phyloP scores from a whole-genome alignment of 2,888 invertebrate species.

The Eupeodes latifasciatus region DNA sequence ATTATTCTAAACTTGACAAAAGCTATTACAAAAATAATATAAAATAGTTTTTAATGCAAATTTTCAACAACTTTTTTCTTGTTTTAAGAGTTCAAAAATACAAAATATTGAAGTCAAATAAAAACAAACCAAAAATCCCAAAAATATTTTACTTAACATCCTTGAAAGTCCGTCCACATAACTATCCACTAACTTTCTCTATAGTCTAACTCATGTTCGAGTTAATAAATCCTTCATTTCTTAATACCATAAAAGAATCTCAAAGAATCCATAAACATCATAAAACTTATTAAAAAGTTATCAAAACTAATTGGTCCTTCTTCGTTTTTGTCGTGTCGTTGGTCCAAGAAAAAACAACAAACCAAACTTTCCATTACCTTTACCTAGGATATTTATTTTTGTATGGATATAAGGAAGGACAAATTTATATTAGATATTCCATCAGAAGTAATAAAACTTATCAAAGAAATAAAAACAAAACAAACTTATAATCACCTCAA shows the following conservation, averaged over 20 bases:
- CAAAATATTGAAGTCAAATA: too few relatives aligned
- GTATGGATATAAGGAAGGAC: neutral
- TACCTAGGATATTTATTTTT: neutral
- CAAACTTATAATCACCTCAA: conserved; percentile 63
- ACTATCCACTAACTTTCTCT: neutral
- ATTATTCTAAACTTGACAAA: too few relatives aligned
- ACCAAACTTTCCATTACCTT: conserved; percentile 16
- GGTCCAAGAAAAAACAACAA: conserved; percentile 33
- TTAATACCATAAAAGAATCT: conserved; percentile 5
- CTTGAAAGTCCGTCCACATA: neutral
- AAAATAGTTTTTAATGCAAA: too few relatives aligned
- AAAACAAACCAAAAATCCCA: too few relatives aligned
- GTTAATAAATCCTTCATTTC: conserved; percentile 3
- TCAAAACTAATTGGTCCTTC: conserved; percentile 55
- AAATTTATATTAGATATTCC: neutral
- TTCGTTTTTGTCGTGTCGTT: too few relatives aligned
- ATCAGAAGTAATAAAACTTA: conserved; percentile 51
- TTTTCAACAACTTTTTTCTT: too few relatives aligned
- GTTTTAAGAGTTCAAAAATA: too few relatives aligned
- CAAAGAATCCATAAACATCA: conserved; percentile 22
- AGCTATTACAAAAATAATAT: too few relatives aligned
- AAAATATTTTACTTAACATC: neutral
- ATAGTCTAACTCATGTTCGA: neutral
- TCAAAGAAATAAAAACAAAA: conserved; percentile 24
- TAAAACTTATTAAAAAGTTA: conserved; percentile 49